Evolutionary conservation across 2,113 vertebrate genomes (phyloP).

Genomic region (pig (Sus scrofa)): T2T-Sscrofa CM000826.6:112093001-112093500

Average conservation of each 20-base stretch:
- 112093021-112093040: neutral
- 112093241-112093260: slow-evolving; percentile 27
- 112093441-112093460: too few species aligned
- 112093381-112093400: neutral
- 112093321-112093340: neutral
- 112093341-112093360: neutral
- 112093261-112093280: neutral
- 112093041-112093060: neutral
- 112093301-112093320: neutral
- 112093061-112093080: neutral
- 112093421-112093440: too few species aligned
- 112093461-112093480: too few species aligned
- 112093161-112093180: neutral
- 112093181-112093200: neutral
- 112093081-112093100: neutral
- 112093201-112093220: neutral
- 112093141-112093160: slow-evolving; percentile 1
- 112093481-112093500: too few species aligned
- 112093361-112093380: neutral
- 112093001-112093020: neutral
- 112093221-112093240: neutral
- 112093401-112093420: too few species aligned
- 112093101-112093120: neutral
- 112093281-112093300: neutral
- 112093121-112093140: neutral